A percentile compares a stretch with the other conserved stretches of the same genome.
phyloP scores from a whole-genome alignment of 2,797 vertebrate genomes.

The Mionectes olivaceus region DNA sequence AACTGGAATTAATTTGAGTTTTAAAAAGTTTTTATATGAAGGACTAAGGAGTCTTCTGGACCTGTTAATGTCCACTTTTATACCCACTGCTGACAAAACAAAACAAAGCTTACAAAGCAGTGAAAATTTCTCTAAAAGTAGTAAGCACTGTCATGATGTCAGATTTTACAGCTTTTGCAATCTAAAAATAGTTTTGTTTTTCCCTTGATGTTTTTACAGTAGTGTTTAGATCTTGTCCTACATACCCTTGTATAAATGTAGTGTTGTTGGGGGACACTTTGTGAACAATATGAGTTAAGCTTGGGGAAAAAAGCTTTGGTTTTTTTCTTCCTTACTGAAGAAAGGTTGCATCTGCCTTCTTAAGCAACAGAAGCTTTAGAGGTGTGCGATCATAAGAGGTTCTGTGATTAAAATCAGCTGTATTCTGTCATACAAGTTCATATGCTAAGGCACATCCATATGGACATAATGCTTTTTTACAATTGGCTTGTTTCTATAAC shows the following conservation, averaged over 20 bases:
- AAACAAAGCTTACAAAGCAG: neutral
- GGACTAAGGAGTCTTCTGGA: neutral
- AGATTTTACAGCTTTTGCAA: neutral
- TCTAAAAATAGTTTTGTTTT: neutral
- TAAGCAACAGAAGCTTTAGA: neutral
- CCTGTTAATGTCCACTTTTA: neutral
- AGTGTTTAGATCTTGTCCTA: neutral
- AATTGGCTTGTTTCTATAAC: neutral
- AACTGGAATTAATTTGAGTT: neutral
- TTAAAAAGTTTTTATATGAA: neutral
- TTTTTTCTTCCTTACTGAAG: neutral
- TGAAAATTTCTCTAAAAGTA: neutral
- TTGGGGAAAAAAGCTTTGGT: neutral
- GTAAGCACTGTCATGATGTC: neutral
- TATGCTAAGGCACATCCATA: neutral
- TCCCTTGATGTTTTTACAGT: neutral
- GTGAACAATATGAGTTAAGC: neutral
- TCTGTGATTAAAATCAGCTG: neutral
- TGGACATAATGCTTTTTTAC: neutral
- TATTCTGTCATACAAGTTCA: neutral
- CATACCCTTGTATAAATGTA: neutral
- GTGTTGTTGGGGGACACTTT: neutral
- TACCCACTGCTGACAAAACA: neutral
- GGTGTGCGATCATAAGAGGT: neutral
- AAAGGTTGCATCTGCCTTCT: neutral